Evolutionary conservation across 2,113 vertebrate species (phyloP), one percentile per base, ranked within the genome.

Genomic region (western clawed frog (Xenopus tropicalis)): DNA sequence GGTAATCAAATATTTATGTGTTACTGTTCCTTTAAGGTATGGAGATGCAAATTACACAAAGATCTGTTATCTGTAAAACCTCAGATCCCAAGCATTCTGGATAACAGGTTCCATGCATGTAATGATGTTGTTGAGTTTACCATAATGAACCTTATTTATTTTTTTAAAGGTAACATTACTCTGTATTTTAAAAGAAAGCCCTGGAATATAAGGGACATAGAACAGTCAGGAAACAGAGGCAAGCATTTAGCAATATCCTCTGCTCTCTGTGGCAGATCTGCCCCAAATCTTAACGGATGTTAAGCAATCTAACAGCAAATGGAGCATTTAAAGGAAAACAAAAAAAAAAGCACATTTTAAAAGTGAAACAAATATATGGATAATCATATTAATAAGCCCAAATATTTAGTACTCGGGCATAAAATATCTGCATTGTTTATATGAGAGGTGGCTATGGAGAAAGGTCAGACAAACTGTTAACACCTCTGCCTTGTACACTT

Each of bases 401-500:
- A 54, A 17, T n/a, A 54, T 17, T 54, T 54, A 71, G 21, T 1
- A 74, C 78, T 78, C 64, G 77, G 81, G 81, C 82, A 66, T 72
- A 16, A 76, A 72, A 69, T 75, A 61, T 58, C 21, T 20, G 29
- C 77, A 25, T 77, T 77, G 72, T 78, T 59, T 74, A 25, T 71
- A 44, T 82, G 79, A 59, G 78, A 84, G 87, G 80, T 79, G 85
- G 80, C 82, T 87, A 81, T 82, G 84, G 86, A 88, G 87, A 90
- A 91, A 90, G 87, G 88, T 89, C 89, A 91, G 82, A 85, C 81
- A 88, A 89, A 89, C 83, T 72, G 70, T 89, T 89, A 90, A 91
- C 89, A 91, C 90, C 88, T 90, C 87, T 85, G 88, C 81, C 85
- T 83, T 86, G 81, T 83, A 87, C 90, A 89, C 86, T 89, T 80